Percentiles rank a stretch among this genome's conserved stretches.
These are phyloP conservation scores for Drosophila meridionalis DNA, from an alignment of 2,888 invertebrate genomes.

Conservation along the genomic window DNA sequence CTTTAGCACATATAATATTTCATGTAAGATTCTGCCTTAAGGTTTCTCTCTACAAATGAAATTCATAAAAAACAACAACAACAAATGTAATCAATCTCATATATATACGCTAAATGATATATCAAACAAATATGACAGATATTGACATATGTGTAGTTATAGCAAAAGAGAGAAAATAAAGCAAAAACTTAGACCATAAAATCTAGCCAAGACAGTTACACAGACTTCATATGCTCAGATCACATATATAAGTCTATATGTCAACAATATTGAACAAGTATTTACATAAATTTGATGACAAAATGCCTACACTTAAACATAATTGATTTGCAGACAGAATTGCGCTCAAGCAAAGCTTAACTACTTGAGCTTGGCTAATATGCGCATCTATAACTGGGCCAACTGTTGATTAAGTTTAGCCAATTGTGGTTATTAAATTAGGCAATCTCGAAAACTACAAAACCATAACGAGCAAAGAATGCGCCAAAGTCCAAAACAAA, in stretches of 20 bases:
- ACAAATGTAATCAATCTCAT: not conserved
- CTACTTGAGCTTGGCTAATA: conserved; percentile 26
- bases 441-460: conserved; percentile 62
- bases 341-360: conserved; percentile 7
- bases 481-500: conserved; percentile 40
- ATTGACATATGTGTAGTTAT: not conserved
- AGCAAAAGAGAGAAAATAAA: not conserved
- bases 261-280: not conserved
- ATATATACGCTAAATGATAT: not conserved
- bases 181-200: not conserved
- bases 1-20: not conserved
- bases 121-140: not conserved
- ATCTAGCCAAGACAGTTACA: not conserved
- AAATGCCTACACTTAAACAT: not conserved
- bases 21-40: not conserved
- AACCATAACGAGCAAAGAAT: conserved; percentile 69
- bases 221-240: not conserved
- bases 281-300: not conserved
- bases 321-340: not conserved
- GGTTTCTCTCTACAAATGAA: not conserved
- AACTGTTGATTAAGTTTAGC: conserved; percentile 30
- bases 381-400: conserved; percentile 42
- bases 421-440: conserved; percentile 68
- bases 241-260: not conserved
- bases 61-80: not conserved